These are phyloP conservation scores for Bolinopsis microptera DNA, from an alignment of 37 sponge, comb jelly and placozoan genomes.

Conservation along the genomic window DNA sequence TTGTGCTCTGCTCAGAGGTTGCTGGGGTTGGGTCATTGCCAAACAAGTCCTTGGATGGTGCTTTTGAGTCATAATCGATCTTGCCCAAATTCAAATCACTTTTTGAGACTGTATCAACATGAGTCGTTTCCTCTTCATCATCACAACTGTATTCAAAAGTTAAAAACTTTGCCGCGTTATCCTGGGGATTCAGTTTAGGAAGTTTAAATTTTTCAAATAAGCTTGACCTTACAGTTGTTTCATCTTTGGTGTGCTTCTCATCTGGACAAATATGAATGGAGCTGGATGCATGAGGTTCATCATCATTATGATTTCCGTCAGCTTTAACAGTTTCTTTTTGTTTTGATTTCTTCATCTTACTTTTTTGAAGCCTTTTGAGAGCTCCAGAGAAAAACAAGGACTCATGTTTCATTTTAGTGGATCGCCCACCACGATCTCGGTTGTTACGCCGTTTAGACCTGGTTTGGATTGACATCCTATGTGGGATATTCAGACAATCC, in stretches of 20 bases:
- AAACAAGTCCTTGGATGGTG: not conserved
- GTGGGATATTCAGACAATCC: no score
- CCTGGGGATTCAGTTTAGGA: not conserved
- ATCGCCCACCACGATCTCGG: not conserved
- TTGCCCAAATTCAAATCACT: no score
- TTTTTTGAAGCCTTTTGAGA: not conserved
- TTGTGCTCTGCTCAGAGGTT: not conserved
- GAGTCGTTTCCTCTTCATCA: not conserved
- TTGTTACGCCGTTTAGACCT: not conserved
- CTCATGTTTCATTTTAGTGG: not conserved
- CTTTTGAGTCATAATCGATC: no score
- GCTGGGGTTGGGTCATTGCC: not conserved
- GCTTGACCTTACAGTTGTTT: not conserved
- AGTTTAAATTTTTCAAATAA: constrained; percentile 15
- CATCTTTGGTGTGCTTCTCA: not conserved
- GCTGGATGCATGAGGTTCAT: not conserved
- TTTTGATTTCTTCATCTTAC: constrained; percentile 8
- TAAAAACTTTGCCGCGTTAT: not conserved
- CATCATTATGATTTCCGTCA: not conserved
- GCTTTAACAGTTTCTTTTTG: not conserved
- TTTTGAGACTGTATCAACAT: not conserved
- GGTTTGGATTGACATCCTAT: constrained; percentile 47
- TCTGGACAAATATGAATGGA: not conserved
- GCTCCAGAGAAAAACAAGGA: not conserved
- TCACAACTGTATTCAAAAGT: not conserved